Conservation (phyloP, 2,113 vertebrate genomes). For the Bostrychus sinensis region DNA sequence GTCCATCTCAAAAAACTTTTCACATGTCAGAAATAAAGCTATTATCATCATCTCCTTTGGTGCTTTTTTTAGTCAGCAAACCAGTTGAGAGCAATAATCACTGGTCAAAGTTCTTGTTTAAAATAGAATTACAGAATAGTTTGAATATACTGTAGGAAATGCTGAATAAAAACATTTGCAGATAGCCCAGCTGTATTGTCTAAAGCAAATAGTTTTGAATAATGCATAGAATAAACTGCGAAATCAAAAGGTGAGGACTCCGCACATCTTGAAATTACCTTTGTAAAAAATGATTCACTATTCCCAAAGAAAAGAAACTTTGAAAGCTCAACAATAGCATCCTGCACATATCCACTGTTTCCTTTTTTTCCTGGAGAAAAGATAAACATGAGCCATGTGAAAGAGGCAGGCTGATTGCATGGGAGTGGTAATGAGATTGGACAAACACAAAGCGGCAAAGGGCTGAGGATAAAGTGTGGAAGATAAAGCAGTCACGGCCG, state of each 20-base stretch:
- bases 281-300: neutral
- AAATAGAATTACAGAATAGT: too few relatives aligned
- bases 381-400: slow-evolving; percentile 27
- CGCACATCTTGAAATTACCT: neutral
- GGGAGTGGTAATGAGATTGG: slow-evolving; percentile 40
- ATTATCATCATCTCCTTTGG: too few relatives aligned
- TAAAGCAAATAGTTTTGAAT: neutral
- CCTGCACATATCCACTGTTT: slow-evolving; percentile 26
- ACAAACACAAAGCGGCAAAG: slow-evolving; percentile 19
- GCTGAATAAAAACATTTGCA: too few relatives aligned
- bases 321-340: slow-evolving; percentile 12
- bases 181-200: too few relatives aligned
- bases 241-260: neutral
- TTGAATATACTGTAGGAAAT: too few relatives aligned
- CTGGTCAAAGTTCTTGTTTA: too few relatives aligned
- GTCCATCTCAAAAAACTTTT: too few relatives aligned
- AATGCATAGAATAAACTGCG: neutral
- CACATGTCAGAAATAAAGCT: too few relatives aligned
- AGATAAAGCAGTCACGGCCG: slow-evolving; percentile 38
- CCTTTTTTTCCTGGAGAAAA: slow-evolving; percentile 13
- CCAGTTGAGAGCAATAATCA: too few relatives aligned
- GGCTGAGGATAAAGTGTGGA: slow-evolving; percentile 30
- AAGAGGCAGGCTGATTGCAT: slow-evolving; percentile 20
- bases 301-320: slow-evolving; percentile 4
- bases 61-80: too few relatives aligned